phyloP scores from a whole-genome alignment of 35 echinoderm and acorn worm species.

The Lytechinus pictus region DNA sequence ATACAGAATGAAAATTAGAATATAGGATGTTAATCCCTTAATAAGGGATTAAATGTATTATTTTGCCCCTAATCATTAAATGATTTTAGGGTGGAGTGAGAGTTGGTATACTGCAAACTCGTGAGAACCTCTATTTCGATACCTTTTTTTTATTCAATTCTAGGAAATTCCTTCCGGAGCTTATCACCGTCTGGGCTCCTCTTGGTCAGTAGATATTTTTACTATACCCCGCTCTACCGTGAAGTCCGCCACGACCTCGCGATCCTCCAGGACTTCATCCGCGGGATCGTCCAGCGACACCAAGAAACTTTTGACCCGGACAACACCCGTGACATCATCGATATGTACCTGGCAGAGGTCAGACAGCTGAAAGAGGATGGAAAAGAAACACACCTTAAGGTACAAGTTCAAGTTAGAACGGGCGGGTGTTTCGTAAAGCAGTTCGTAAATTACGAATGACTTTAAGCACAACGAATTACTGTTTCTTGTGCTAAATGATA shows the following conservation, averaged over 20 bases:
- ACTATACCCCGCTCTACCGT: conserved; percentile 46
- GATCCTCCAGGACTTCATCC: conserved; percentile 27
- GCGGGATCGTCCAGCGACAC: conserved; percentile 22
- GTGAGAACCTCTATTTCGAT: neutral
- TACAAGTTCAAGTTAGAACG: neutral
- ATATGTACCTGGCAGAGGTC: conserved; percentile 50
- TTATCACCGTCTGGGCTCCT: conserved; percentile 37
- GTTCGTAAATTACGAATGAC: too few species aligned
- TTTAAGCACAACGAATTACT: too few species aligned
- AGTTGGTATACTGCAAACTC: too few species aligned
- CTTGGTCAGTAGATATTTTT: neutral
- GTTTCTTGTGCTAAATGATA: too few species aligned
- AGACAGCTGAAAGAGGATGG: conserved; percentile 27
- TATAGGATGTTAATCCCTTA: too few species aligned
- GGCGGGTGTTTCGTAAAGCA: too few species aligned
- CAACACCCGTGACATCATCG: conserved; percentile 59
- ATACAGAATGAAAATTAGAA: too few species aligned
- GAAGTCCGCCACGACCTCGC: conserved; percentile 32
- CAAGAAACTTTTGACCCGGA: conserved; percentile 43
- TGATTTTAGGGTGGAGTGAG: too few species aligned
- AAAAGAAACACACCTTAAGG: conserved; percentile 3
- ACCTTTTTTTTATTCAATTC: neutral
- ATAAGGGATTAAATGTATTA: too few species aligned
- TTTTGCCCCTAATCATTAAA: too few species aligned
- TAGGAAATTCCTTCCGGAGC: conserved; percentile 32